Percentiles rank a stretch among this genome's conserved stretches.
Evolutionary conservation across 2,797 vertebrate species (phyloP).

Genomic region (Parotocinclus haroldoi): DNA sequence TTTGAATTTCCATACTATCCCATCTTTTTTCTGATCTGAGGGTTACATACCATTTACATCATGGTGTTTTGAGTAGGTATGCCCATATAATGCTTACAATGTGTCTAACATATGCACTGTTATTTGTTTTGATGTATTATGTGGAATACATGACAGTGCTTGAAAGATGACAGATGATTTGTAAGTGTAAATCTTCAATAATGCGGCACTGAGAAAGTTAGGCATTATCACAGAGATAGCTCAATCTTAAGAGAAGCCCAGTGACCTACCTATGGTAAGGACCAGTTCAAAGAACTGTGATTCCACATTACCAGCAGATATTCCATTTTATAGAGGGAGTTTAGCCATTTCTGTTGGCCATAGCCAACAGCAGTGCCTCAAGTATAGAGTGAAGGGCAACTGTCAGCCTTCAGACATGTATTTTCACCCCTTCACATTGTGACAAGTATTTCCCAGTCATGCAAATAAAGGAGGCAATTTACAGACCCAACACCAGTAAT

Average conservation of each 20-base stretch:
- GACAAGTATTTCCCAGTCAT: constrained; percentile 38
- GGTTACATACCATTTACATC: no score
- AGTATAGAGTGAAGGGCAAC: constrained; percentile 73
- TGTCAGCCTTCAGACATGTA: constrained; percentile 55
- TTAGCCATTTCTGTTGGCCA: constrained; percentile 70
- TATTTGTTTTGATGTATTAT: background rate
- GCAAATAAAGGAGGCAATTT: constrained; percentile 61
- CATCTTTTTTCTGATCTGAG: no score
- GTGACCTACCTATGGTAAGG: constrained; percentile 64
- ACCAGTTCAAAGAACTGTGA: constrained; percentile 74
- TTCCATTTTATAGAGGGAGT: constrained; percentile 73
- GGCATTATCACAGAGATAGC: constrained; percentile 58
- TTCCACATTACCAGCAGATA: constrained; percentile 69
- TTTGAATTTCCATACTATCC: no score
- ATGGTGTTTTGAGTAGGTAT: no score
- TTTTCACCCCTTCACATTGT: constrained; percentile 15
- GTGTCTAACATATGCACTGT: no score
- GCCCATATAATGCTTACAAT: no score
- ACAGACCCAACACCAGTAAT: constrained; percentile 64
- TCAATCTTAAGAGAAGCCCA: constrained; percentile 67
- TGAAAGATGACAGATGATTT: constrained; percentile 22
- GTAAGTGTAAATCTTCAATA: constrained; percentile 40
- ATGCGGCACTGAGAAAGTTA: constrained; percentile 56
- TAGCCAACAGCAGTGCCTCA: constrained; percentile 67
- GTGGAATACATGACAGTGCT: constrained; percentile 3